These are phyloP conservation scores for Pontoporia blainvillei DNA, from an alignment of 2,113 vertebrate species.

Conservation along the genomic window DNA sequence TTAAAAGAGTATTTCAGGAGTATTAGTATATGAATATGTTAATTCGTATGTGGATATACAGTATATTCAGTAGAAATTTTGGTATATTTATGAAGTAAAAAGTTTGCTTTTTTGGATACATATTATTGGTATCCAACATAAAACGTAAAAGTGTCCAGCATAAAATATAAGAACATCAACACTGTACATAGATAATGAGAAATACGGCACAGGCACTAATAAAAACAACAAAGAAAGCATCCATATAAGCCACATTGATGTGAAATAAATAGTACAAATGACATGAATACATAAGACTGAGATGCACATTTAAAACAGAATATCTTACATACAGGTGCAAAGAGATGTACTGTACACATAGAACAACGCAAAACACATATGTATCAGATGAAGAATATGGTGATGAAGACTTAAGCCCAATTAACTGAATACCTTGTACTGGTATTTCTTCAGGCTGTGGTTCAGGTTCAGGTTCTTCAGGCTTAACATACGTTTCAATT, in stretches of 20 bases:
- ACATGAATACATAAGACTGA: slow-evolving; percentile 7
- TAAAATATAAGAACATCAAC: slow-evolving; percentile 39
- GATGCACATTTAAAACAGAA: slow-evolving; percentile 26
- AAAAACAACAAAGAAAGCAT: not conserved
- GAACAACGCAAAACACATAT: not conserved
- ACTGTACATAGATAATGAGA: not conserved
- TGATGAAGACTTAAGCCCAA: not conserved
- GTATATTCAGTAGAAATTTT: not conserved
- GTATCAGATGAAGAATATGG: slow-evolving; percentile 49
- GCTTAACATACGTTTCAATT: slow-evolving; percentile 73
- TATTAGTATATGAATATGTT: slow-evolving; percentile 64
- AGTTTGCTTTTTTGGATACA: not conserved
- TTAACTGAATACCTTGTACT: slow-evolving; percentile 76
- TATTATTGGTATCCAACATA: not conserved
- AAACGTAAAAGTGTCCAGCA: slow-evolving; percentile 35
- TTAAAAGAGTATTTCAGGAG: slow-evolving; percentile 81
- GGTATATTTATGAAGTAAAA: not conserved
- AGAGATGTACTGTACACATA: not conserved
- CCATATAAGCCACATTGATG: not conserved
- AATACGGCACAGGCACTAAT: not conserved
- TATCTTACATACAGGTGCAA: not conserved
- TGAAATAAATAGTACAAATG: not conserved
- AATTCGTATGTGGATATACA: not conserved
- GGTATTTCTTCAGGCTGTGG: slow-evolving; percentile 76
- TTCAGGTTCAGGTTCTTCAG: slow-evolving; percentile 75